phyloP scores from a whole-genome alignment of 2,113 vertebrate species.

The Leptobrachium ailaonicum region DNA sequence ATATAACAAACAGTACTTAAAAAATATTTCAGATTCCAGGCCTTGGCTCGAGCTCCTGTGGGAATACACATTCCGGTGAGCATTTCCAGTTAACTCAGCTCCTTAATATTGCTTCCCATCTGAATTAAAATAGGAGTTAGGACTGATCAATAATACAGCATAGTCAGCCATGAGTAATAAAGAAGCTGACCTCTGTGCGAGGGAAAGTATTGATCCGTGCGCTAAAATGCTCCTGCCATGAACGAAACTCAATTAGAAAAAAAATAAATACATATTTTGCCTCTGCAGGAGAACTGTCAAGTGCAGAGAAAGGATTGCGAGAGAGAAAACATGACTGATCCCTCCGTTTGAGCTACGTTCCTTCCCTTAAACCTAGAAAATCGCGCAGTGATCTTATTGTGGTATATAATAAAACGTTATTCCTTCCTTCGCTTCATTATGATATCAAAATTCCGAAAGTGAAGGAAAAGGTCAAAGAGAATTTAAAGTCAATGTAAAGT shows the following conservation, averaged over 20 bases:
- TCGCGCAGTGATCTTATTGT: too few relatives aligned
- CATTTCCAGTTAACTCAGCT: constrained; percentile 47
- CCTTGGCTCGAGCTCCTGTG: not conserved
- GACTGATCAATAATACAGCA: constrained; percentile 42
- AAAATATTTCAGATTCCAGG: not conserved
- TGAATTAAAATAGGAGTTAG: constrained; percentile 49
- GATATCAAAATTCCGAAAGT: too few relatives aligned
- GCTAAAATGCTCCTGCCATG: constrained; percentile 42
- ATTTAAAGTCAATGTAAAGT: too few relatives aligned
- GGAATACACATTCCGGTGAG: constrained; percentile 20
- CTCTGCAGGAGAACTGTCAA: constrained; percentile 21
- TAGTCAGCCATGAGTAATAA: constrained; percentile 45
- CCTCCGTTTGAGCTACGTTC: too few relatives aligned
- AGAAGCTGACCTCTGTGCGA: constrained; percentile 46
- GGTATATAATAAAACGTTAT: too few relatives aligned
- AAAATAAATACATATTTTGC: constrained; percentile 32
- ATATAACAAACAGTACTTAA: not conserved
- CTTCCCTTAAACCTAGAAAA: too few relatives aligned
- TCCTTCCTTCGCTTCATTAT: too few relatives aligned
- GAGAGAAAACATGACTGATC: too few relatives aligned
- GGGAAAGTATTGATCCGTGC: constrained; percentile 39
- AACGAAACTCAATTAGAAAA: constrained; percentile 37
- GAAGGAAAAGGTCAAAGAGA: too few relatives aligned
- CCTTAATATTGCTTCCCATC: constrained; percentile 44
- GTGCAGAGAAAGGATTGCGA: not conserved